Base-by-base conservation (phyloP, 2,888 invertebrate genomes). In the Aproaerema taeniolella region DNA sequence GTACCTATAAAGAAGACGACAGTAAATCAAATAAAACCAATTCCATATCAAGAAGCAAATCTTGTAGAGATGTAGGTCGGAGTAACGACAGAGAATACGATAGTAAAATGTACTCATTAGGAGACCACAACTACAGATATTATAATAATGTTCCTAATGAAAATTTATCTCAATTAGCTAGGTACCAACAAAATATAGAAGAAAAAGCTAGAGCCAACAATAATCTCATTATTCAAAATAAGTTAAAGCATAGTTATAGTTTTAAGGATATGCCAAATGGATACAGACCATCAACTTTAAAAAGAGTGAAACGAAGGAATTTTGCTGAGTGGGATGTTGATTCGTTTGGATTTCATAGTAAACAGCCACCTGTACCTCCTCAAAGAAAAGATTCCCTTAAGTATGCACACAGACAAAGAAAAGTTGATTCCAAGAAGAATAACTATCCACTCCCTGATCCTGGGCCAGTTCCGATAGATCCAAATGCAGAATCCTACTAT, bases 251-350 rank as follows among this genome's bases (percentile, higher is more conserved):
- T 50, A 88, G 89, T 49, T 87, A 80, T 58, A 88, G 88, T 63
- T 88, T 90, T 50, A 89, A 89, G 58, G 89, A 90, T 55, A 80
- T 90, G 66, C 86, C 86, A 43, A 90, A 89, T 63, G 90, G 90
- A 12, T 90, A 90, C 54, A 87, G 73, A 48, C 90, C 90, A 0
- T 89, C 90, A 1, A 89, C 90, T 1, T 53, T 90, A 43, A 78
- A 83, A 52, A 76, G 88, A 42, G 88, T 89, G 12, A 87, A 89
- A 47, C 71, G 88, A 39, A 80, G 88, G 46, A 88, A 89, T 55
- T 88, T 87, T 50, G 86, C 82, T 1, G 89, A 88, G 45, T 90
- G 90, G 90, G 88, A 89, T 59, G 86, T 87, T 30, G 87, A 87
- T 49, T 60, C 76, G 1, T 81, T 77, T 45, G 65, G 63, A 38